Evolutionary conservation across 2,113 vertebrate genomes (phyloP), one percentile per base, ranked within the genome.

Genomic region (Cololabis saira): DNA sequence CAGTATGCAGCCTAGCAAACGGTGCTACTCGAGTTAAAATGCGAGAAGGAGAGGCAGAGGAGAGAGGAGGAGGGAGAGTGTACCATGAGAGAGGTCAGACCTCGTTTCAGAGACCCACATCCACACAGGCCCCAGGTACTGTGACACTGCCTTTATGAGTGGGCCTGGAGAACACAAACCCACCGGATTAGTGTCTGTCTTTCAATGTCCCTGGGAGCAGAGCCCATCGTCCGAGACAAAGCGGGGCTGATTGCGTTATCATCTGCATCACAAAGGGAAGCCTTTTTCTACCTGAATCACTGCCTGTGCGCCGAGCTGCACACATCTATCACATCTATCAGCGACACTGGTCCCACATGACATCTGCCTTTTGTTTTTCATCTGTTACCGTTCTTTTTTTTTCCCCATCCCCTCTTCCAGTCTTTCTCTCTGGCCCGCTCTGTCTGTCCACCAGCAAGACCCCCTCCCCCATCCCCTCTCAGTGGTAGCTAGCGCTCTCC

Each of bases 181-280:
- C 84, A 40, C 42, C 63, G 86, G 84, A 89, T 90, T 87, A 87
- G 89, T 84, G 85, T 90, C 81, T 72, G 75, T 76, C 79, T 79
- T 77, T 86, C 80, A 77, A 68, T 75, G 81, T 89, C 84, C 87
- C 78, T 59, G 80, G 84, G 71, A 92, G 79, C 70, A 48, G 76
- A 83, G 76, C 88, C 87, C 85, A 72, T 83, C 72, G 85, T 80
- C 71, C 43, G 83, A 90, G 86, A 91, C 90, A 91, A 91, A 91
- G 86, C 64, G 19, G 12, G 76, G 37, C 87, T 93, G 92, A 92
- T 92, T 92, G 81, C 87, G 70, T 81, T 67, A 82, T 89, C 87
- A 91, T 92, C 90, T 93, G 86, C 91, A 92, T 92, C 74, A 92
- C 88, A 93, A 91, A 91, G 70, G 68, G 79, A 84, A 87, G 71